phyloP scores from a whole-genome alignment of 2,888 invertebrate genomes.

The Eremobia ochroleuca region DNA sequence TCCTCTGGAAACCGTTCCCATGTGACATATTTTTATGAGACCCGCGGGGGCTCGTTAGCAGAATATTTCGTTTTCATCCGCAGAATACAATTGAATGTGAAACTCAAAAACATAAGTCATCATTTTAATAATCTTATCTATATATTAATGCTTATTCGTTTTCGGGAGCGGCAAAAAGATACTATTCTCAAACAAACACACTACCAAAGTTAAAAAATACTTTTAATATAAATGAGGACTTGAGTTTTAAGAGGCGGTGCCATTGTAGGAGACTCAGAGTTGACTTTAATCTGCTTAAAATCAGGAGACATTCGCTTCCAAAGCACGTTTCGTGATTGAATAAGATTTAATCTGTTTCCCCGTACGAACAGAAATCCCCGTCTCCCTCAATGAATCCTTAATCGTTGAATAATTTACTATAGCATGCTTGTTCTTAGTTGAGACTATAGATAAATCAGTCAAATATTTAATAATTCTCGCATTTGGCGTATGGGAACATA shows the following conservation, averaged over 20 bases:
- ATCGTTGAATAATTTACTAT: slow-evolving; percentile 87
- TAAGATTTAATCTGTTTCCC: slow-evolving; percentile 87
- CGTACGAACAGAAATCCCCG: slow-evolving; percentile 80
- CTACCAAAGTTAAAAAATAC: slow-evolving; percentile 70
- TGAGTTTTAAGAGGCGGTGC: slow-evolving; percentile 73
- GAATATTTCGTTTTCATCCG: slow-evolving; percentile 83
- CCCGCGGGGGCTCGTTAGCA: slow-evolving; percentile 85
- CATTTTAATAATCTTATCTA: slow-evolving; percentile 82
- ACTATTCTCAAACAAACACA: slow-evolving; percentile 74
- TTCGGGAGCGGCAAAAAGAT: slow-evolving; percentile 74
- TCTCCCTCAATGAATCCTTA: slow-evolving; percentile 79
- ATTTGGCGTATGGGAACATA: slow-evolving; percentile 35
- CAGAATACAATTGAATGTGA: slow-evolving; percentile 90
- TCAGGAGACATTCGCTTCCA: slow-evolving; percentile 84
- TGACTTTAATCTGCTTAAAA: slow-evolving; percentile 87
- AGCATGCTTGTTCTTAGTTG: slow-evolving; percentile 77
- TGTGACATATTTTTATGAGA: slow-evolving; percentile 87
- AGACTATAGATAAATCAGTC: slow-evolving; percentile 65
- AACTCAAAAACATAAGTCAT: slow-evolving; percentile 86
- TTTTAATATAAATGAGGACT: slow-evolving; percentile 78
- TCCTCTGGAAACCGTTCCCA: slow-evolving; percentile 78
- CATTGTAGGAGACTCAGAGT: slow-evolving; percentile 80
- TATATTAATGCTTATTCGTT: slow-evolving; percentile 74
- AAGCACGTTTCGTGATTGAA: slow-evolving; percentile 87
- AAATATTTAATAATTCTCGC: slow-evolving; percentile 39